These are phyloP conservation scores for Oncorhynchus tshawytscha DNA, from an alignment of 2,113 vertebrate species.

Conservation along the genomic window DNA sequence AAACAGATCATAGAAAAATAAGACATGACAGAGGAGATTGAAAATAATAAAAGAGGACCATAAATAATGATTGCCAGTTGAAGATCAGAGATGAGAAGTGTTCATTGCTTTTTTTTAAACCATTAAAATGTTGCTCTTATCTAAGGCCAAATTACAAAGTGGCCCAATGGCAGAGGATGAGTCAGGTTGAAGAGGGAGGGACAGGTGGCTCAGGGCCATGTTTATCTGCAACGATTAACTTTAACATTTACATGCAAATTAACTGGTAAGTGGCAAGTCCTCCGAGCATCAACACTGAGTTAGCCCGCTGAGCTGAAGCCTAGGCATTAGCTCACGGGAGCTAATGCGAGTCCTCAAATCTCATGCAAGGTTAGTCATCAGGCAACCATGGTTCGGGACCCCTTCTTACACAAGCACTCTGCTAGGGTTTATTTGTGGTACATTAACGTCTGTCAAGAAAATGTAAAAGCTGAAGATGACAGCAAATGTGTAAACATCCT, in stretches of 20 bases:
- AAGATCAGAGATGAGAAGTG: neutral
- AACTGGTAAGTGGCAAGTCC: neutral
- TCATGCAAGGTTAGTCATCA: no score
- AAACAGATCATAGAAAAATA: no score
- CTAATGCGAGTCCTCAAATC: no score
- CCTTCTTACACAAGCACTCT: conserved; percentile 4
- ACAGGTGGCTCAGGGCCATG: neutral
- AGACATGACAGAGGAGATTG: no score
- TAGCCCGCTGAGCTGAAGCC: no score
- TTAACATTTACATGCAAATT: conserved; percentile 13
- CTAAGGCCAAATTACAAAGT: neutral
- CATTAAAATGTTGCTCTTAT: neutral
- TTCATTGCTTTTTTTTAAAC: neutral
- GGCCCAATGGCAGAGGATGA: neutral
- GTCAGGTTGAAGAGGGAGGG: neutral
- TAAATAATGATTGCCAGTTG: neutral
- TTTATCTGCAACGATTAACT: neutral
- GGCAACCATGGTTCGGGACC: no score
- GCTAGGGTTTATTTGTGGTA: conserved; percentile 34
- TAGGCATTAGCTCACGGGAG: no score
- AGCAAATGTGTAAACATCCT: conserved; percentile 36
- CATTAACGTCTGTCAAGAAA: conserved; percentile 24
- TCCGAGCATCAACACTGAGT: no score
- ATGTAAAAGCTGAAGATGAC: conserved; percentile 23
- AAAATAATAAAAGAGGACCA: neutral